These are phyloP conservation scores for Pseudorhombus dupliciocellatus DNA, from an alignment of 2,113 vertebrate species.

Conservation along the genomic window DNA sequence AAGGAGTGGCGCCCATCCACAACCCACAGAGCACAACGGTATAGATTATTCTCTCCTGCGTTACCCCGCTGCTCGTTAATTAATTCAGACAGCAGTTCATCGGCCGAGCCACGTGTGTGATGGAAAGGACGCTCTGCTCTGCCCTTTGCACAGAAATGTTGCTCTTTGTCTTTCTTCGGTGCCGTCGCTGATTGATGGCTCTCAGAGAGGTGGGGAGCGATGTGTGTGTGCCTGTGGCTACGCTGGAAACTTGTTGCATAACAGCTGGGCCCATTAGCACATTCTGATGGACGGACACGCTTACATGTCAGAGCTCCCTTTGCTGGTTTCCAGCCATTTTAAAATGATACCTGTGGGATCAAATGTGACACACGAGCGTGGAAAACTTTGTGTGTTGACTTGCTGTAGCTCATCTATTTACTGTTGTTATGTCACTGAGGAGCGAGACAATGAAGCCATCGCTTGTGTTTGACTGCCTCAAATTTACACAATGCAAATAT, in stretches of 20 bases:
- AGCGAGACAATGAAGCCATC: neutral
- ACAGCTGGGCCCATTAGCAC: conserved; percentile 44
- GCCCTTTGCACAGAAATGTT: conserved; percentile 32
- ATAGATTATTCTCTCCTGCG: neutral
- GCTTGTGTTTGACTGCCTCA: neutral
- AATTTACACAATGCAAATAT: conserved; percentile 1
- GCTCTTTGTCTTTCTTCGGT: conserved; percentile 39
- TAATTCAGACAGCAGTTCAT: neutral
- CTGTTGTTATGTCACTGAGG: neutral
- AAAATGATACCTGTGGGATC: neutral
- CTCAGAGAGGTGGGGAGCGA: conserved; percentile 12
- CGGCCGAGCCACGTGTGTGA: neutral
- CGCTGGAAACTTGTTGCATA: conserved; percentile 58
- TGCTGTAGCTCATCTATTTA: neutral
- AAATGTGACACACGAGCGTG: neutral
- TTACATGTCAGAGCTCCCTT: neutral
- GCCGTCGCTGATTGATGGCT: conserved; percentile 49
- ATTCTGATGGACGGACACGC: conserved; percentile 16
- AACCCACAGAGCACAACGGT: neutral
- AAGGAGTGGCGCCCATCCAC: neutral
- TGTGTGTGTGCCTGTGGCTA: conserved; percentile 12
- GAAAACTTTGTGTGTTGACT: neutral
- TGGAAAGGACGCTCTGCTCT: conserved; percentile 23
- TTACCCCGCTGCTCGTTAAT: neutral
- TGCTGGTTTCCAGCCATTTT: neutral